phyloP scores from a whole-genome alignment of 1,140 invertebrate species.

The Drosophila elegans region DNA sequence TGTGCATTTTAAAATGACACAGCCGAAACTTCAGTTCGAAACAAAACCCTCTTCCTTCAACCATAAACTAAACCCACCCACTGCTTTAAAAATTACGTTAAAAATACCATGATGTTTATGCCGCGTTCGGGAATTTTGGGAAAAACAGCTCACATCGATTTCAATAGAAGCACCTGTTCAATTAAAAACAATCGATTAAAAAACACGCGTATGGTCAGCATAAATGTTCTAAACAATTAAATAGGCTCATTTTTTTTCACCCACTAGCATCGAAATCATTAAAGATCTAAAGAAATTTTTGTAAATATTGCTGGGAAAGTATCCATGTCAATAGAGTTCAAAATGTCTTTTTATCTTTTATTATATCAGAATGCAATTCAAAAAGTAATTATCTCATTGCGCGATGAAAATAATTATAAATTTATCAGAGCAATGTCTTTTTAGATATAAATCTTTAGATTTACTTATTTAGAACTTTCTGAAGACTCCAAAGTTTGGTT shows the following conservation, averaged over 20 bases:
- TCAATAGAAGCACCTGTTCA: slow-evolving; percentile 19
- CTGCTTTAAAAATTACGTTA: slow-evolving; percentile 7
- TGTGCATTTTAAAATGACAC: slow-evolving; percentile 29
- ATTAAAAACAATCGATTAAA: slow-evolving; percentile 24
- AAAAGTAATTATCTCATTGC: too few relatives aligned
- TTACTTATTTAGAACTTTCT: neutral
- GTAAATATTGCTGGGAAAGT: too few relatives aligned
- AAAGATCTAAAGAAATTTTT: neutral
- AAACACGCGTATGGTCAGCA: slow-evolving; percentile 9
- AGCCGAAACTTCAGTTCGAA: slow-evolving; percentile 3
- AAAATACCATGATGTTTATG: slow-evolving; percentile 15
- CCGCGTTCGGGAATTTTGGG: slow-evolving; percentile 1
- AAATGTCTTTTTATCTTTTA: too few relatives aligned
- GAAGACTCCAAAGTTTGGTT: too few relatives aligned
- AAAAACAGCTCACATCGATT: slow-evolving; percentile 10
- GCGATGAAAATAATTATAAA: too few relatives aligned
- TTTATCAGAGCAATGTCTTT: neutral
- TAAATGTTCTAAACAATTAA: slow-evolving; percentile 6
- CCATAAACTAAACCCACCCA: neutral
- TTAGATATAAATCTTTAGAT: neutral
- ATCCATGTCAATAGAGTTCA: too few relatives aligned
- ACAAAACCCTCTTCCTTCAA: neutral
- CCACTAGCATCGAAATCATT: too few relatives aligned
- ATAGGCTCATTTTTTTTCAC: neutral
- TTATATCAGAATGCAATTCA: too few relatives aligned